Evolutionary conservation across 2,888 invertebrate species (phyloP), one percentile per base, ranked within the genome.

Genomic region (Eupeodes luniger): DNA sequence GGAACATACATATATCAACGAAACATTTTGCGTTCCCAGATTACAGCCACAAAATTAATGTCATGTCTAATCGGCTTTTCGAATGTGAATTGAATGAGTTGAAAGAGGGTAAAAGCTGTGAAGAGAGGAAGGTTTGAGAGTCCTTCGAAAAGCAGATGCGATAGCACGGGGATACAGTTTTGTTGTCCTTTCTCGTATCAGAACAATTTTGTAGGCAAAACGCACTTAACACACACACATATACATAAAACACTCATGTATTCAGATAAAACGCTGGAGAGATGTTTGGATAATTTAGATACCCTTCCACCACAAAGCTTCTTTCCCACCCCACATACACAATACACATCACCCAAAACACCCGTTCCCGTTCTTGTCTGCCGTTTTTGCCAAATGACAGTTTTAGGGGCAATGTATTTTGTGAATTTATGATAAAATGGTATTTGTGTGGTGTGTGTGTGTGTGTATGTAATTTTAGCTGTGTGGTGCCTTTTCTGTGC

Each of bases 1-100:
- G 49, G 34, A 61, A 53, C 47, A 47, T 40, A n/a, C 53, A 34
- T 53, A 69, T 69, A 53, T 69, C 51, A 51, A 14, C 14, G 70
- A 70, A 70, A 70, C 72, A 72, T 72, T 72, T 87, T 84, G 69
- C 77, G 87, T 87, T 87, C 80, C 61, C 87, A 84, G 87, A 87
- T 87, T 87, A 87, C 87, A 87, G 67, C 76, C 84, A 81, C 87
- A 87, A 87, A 87, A 87, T 87, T 87, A 87, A 87, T 87, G 87
- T 84, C 84, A 87, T 87, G 84, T 87, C 87, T 87, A 87, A 87
- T 84, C 87, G 87, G 87, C 87, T 87, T 87, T 87, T 62, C 84
- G 84, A 87, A 87, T 76, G 80, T 53, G 84, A 83, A 80, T 83
- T 77, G 87, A 87, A 87, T 84, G 84, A 81, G 87, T 67, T 80